phyloP scores from a whole-genome alignment of 2,888 invertebrate genomes.

The Calliphora vomitoria region DNA sequence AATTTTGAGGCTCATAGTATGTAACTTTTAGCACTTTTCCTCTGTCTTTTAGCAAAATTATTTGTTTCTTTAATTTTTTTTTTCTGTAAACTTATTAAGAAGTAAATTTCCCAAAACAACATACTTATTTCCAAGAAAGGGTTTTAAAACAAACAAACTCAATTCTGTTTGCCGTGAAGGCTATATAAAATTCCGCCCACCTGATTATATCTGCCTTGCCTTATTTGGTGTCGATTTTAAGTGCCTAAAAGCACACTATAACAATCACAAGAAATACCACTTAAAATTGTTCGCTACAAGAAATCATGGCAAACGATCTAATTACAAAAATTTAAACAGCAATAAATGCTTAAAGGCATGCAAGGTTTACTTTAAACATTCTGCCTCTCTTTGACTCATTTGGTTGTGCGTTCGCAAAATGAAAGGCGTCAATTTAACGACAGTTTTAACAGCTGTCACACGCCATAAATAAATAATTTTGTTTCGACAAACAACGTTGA shows the following conservation, averaged over 20 bases:
- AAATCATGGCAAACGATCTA: slow-evolving; percentile 1
- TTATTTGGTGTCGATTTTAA: not conserved
- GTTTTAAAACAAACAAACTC: no score
- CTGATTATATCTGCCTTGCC: not conserved
- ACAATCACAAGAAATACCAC: not conserved
- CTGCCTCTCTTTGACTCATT: not conserved
- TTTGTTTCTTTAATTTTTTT: no score
- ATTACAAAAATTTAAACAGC: slow-evolving; percentile 3
- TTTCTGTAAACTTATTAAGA: no score
- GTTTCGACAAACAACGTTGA: slow-evolving; percentile 15
- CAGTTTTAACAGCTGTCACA: slow-evolving; percentile 52
- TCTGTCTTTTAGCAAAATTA: no score
- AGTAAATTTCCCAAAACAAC: no score
- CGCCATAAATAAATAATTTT: slow-evolving; percentile 56
- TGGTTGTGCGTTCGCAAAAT: not conserved
- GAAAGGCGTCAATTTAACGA: slow-evolving; percentile 38
- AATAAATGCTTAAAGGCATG: not conserved
- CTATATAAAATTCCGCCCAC: not conserved
- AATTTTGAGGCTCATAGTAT: no score
- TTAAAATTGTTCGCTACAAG: not conserved
- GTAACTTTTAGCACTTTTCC: no score
- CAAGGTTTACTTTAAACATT: not conserved
- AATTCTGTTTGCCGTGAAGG: no score
- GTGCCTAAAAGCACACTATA: not conserved
- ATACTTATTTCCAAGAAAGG: no score